phyloP scores from a whole-genome alignment of 2,888 invertebrate genomes.

The Drosophila melanocephala region DNA sequence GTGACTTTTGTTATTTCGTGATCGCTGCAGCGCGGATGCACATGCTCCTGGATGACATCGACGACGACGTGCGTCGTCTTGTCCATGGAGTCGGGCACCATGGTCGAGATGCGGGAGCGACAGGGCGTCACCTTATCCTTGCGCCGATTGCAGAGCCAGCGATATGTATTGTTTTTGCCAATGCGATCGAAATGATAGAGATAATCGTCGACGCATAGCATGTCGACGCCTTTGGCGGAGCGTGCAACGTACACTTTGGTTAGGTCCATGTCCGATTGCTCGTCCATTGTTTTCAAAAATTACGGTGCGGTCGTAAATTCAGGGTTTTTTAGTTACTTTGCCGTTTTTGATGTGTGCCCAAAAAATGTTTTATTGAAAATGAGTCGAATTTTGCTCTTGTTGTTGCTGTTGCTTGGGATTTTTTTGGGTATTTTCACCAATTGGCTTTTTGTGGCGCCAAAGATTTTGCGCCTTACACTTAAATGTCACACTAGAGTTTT shows the following conservation, averaged over 20 bases:
- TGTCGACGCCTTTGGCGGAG: slow-evolving; percentile 82
- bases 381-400: slow-evolving; percentile 53
- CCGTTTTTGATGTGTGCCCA: slow-evolving; percentile 63
- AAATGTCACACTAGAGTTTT: neutral
- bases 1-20: slow-evolving; percentile 79
- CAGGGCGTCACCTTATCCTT: slow-evolving; percentile 78
- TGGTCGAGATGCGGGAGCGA: slow-evolving; percentile 76
- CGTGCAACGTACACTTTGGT: slow-evolving; percentile 75
- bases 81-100: slow-evolving; percentile 64
- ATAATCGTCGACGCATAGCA: slow-evolving; percentile 80
- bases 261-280: slow-evolving; percentile 67
- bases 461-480: neutral
- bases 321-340: slow-evolving; percentile 62
- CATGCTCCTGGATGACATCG: slow-evolving; percentile 68
- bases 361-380: slow-evolving; percentile 68
- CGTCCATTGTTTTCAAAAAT: slow-evolving; percentile 54
- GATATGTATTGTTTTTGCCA: slow-evolving; percentile 75
- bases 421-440: slow-evolving; percentile 70
- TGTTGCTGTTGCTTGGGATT: slow-evolving; percentile 64
- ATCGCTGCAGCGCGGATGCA: slow-evolving; percentile 76
- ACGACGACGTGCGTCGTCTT: slow-evolving; percentile 70
- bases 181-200: slow-evolving; percentile 82
- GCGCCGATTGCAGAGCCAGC: slow-evolving; percentile 81
- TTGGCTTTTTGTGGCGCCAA: slow-evolving; percentile 40
- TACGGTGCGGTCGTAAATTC: slow-evolving; percentile 54